Evolutionary conservation across 2,888 invertebrate genomes (phyloP).

Genomic region (Nephrocerus scutellatus): DNA sequence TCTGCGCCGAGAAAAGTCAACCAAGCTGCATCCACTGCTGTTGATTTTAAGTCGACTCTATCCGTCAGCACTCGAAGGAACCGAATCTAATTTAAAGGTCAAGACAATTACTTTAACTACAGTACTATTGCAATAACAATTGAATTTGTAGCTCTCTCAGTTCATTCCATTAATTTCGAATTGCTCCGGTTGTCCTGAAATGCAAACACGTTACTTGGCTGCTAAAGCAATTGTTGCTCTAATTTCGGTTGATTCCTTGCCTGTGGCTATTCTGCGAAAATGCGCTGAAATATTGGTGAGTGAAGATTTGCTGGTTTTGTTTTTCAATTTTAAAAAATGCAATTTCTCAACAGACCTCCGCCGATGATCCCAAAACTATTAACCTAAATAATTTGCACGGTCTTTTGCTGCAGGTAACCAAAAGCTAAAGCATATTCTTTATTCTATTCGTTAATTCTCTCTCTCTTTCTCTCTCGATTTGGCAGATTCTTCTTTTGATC

Average conservation of each 20-base stretch:
- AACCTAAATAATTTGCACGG: slow-evolving; percentile 34
- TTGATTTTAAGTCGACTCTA: slow-evolving; percentile 71
- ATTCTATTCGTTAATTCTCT: not conserved
- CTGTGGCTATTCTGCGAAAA: slow-evolving; percentile 30
- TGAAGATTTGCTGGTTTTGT: no score
- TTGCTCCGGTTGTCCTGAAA: slow-evolving; percentile 60
- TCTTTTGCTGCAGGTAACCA: slow-evolving; percentile 32
- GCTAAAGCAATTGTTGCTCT: slow-evolving; percentile 63
- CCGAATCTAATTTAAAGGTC: slow-evolving; percentile 62
- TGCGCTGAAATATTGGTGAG: slow-evolving; percentile 30
- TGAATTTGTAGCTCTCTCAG: slow-evolving; percentile 54
- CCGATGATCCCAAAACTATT: slow-evolving; percentile 19
- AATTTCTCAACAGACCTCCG: slow-evolving; percentile 19
- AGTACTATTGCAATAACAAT: no score
- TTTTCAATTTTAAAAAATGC: slow-evolving; percentile 6
- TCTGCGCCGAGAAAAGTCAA: slow-evolving; percentile 38
- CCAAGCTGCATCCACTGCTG: slow-evolving; percentile 67
- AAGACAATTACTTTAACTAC: slow-evolving; percentile 2
- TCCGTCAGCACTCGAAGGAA: slow-evolving; percentile 65
- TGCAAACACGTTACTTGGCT: slow-evolving; percentile 65
- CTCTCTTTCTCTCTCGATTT: no score
- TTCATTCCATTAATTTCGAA: slow-evolving; percentile 59
- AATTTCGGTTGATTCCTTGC: slow-evolving; percentile 46
- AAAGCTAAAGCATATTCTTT: no score
- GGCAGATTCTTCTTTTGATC: slow-evolving; percentile 25